Conservation (phyloP, 1,140 invertebrate species). For the Kradibia gibbosae region DNA sequence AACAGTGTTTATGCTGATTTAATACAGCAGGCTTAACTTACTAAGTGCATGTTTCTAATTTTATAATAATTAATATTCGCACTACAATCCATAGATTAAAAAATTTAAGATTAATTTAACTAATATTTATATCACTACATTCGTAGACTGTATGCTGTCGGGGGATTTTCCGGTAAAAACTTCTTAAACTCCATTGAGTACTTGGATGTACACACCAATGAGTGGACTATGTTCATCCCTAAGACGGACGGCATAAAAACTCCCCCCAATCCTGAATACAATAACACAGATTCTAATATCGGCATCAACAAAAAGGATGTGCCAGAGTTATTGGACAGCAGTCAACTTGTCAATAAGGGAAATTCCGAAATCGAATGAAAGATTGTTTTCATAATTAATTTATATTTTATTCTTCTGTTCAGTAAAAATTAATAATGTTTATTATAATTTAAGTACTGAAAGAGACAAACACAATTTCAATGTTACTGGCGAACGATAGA, state of each 20-base stretch:
- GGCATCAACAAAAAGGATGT: slow-evolving; percentile 54
- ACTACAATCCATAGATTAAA: too few species aligned
- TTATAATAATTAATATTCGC: too few species aligned
- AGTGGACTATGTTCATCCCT: slow-evolving; percentile 80
- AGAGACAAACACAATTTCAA: slow-evolving; percentile 33
- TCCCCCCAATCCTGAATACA: slow-evolving; percentile 53
- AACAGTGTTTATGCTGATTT: too few species aligned
- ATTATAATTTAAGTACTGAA: slow-evolving; percentile 35
- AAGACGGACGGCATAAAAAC: slow-evolving; percentile 60
- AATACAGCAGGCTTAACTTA: too few species aligned
- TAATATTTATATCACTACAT: background rate
- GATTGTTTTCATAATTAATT: slow-evolving; percentile 3
- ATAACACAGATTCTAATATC: slow-evolving; percentile 50
- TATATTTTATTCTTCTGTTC: slow-evolving; percentile 7
- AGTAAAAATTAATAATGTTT: slow-evolving; percentile 1
- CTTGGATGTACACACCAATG: slow-evolving; percentile 79
- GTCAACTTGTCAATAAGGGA: background rate
- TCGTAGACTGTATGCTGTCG: slow-evolving; percentile 80
- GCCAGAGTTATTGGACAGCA: slow-evolving; percentile 23
- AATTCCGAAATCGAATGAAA: slow-evolving; percentile 34
- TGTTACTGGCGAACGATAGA: background rate
- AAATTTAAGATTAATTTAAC: too few species aligned
- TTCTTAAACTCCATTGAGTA: slow-evolving; percentile 90
- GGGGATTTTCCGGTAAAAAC: slow-evolving; percentile 85
- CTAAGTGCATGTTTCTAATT: too few species aligned